Evolutionary conservation across 2,797 vertebrate genomes (phyloP), one percentile per base, ranked within the genome.

Genomic region (Microchirus variegatus): DNA sequence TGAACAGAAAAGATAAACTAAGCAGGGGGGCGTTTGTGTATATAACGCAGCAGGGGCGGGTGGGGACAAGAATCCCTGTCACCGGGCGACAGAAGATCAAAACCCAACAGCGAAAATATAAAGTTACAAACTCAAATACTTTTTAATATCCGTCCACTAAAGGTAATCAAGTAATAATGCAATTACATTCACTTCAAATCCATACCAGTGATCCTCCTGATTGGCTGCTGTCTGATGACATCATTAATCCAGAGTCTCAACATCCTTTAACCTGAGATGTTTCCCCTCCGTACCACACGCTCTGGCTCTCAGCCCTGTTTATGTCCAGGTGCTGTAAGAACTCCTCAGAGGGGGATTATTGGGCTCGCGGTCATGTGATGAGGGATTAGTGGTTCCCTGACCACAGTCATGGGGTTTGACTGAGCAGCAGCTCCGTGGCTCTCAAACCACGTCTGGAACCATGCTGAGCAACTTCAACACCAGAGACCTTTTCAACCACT

Each of bases 391-490:
- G 78, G 71, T 86, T 88, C 77, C 84, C 81, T 86, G 22, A 78
- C 80, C 59, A 41, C 73, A 81, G 90, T 91, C 91, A 90, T 90
- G 90, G 69, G 89, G 22, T 22, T 86, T 88, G 85, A 71, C 83
- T 41, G 67, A 75, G 75, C 78, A 78, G 75, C 73, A 79, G 76
- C 76, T 86, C 74, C 76, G 65, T 80, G 72, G 72, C 82, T 88
- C 85, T 85, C 87, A 88, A 22, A 22, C 22, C 22, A 22, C 22
- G 75, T 89, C 82, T 80, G 81, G 79, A 67, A 85, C 76, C 90
- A 93, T 93, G 93, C 87, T 93, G 86, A 90, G 92, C 88, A 93
- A 94, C 90, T 94, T 93, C 82, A 93, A 94, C 88, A 91, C 86
- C 81, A 90, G 91, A 75, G 90, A 93, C 54, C 92, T 94, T 76